Conservation (phyloP, 1,140 invertebrate genomes). For the Chrysomallon squamiferum region DNA sequence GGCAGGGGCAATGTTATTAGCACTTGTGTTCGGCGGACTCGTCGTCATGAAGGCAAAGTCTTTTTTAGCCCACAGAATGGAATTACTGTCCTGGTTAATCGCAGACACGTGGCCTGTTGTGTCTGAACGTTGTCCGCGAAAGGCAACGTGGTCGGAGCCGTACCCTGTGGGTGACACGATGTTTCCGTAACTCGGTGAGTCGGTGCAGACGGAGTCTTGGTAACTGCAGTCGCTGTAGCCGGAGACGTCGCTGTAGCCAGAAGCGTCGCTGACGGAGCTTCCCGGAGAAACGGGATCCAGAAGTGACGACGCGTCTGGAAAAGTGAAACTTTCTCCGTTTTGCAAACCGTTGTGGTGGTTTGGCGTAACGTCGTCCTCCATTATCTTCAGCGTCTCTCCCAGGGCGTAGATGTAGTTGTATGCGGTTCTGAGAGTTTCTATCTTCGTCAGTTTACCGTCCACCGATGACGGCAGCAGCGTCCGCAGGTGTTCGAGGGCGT, state of each 20-base stretch:
- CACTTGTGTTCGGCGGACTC: too few relatives aligned
- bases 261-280: background rate
- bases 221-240: conserved; percentile 3
- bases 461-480: conserved; percentile 69
- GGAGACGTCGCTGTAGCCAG: background rate
- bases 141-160: too few relatives aligned
- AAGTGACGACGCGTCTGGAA: background rate
- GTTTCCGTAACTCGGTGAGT: background rate
- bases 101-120: too few relatives aligned
- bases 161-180: too few relatives aligned
- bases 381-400: background rate
- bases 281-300: background rate
- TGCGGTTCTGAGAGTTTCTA: conserved; percentile 93
- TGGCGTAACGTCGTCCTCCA: background rate
- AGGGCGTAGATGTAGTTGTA: conserved; percentile 82
- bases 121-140: too few relatives aligned
- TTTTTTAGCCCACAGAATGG: too few relatives aligned
- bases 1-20: too few relatives aligned
- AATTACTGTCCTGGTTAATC: too few relatives aligned
- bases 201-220: background rate
- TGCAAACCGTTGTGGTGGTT: background rate
- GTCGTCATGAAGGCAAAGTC: too few relatives aligned
- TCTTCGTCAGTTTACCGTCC: conserved; percentile 97
- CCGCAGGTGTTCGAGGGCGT: conserved; percentile 86
- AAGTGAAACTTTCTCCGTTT: background rate